Evolutionary conservation across 2,113 vertebrate genomes (phyloP), one percentile per base, ranked within the genome.

Genomic region (Merops nubicus): DNA sequence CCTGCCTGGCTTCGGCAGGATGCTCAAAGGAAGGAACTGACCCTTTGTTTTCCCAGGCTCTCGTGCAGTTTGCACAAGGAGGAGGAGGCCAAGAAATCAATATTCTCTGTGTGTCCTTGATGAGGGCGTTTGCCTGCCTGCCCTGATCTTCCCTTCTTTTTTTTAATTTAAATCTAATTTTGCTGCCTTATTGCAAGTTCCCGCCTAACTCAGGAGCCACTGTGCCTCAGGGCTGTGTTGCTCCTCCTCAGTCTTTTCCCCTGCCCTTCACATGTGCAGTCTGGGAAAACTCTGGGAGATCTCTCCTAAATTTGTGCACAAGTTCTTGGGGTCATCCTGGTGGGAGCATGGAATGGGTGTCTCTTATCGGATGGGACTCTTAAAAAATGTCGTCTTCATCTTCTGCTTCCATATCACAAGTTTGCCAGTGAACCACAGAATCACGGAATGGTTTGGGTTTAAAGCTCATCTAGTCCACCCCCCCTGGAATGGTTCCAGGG

Each of bases 91-190:
- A 72, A 54, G 67, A 64, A 89, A 86, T 85, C 82, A 91, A 82
- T 72, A 75, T 56, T 87, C 69, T 38, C 0, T 25, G 33, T n/a
- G 28, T 43, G 69, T 91, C 48, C 47, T 85, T 91, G 77, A 77
- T 1, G 42, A 70, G 38, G 68, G 72, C 31, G 2, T 65, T 76
- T 86, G 60, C 76, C 51, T 78, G 77, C 74, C 78, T 73, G 94
- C 76, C 91, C 76, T 89, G 76, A 59, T 88, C 70, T 85, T 8
- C 60, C 28, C 40, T 74, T 34, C 57, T 69, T 75, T 70, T 64
- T 69, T 78, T 95, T 77, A 72, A 93, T 90, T 85, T 92, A 56
- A 76, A 86, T 93, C 72, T 86, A 77, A 95, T 95, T 96, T 96
- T 85, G 53, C 82, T 92, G 88, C 88, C 2, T 6, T 69, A 48